Conservation (phyloP, 35 echinoderm and acorn worm species). For the Eucidaris tribuloides region DNA sequence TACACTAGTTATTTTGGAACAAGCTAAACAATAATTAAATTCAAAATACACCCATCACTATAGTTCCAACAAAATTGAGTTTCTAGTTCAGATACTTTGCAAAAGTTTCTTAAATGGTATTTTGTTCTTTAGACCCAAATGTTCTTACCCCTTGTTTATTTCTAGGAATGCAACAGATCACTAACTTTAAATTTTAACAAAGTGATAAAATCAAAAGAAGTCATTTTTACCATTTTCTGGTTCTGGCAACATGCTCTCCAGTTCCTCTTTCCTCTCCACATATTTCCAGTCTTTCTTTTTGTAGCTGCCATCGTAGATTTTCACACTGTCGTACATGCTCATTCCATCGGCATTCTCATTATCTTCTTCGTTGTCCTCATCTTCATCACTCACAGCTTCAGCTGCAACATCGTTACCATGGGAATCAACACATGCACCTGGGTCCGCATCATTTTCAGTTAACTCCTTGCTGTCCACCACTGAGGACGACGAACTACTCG, state of each 20-base stretch:
- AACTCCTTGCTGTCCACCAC: not conserved
- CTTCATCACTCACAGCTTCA: not conserved
- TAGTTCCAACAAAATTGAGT: too few relatives aligned
- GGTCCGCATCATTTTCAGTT: not conserved
- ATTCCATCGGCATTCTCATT: slow-evolving; percentile 19
- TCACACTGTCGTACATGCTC: slow-evolving; percentile 37
- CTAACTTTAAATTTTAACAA: not conserved
- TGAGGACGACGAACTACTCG: slow-evolving; percentile 2
- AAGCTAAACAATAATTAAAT: too few relatives aligned
- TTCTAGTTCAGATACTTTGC: too few relatives aligned
- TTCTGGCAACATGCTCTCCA: slow-evolving; percentile 13
- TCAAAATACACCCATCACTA: not conserved
- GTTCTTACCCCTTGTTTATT: not conserved
- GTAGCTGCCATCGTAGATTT: slow-evolving; percentile 62
- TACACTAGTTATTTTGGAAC: too few relatives aligned
- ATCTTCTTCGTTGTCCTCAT: slow-evolving; percentile 8
- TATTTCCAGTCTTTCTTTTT: slow-evolving; percentile 70
- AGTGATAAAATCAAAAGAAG: not conserved
- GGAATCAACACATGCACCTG: not conserved
- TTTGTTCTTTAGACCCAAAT: not conserved
- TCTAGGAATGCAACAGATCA: not conserved
- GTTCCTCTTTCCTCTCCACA: slow-evolving; percentile 45
- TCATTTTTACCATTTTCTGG: not conserved
- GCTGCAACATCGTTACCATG: not conserved
- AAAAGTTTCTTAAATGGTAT: not conserved